These are phyloP conservation scores for Nasonovia ribisnigri DNA, from an alignment of 2,888 invertebrate genomes.

Conservation along the genomic window DNA sequence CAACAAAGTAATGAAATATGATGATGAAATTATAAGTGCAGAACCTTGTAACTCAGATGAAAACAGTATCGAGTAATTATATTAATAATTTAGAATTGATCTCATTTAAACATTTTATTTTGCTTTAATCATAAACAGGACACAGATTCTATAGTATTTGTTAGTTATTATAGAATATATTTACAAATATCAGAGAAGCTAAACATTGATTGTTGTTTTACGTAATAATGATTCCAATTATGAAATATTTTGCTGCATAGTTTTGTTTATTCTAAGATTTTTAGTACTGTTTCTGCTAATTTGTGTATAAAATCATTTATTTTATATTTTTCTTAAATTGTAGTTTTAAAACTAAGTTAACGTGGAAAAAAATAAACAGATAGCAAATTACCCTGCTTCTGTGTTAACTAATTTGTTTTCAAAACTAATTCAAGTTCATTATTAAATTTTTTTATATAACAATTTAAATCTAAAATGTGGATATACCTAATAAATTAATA, in stretches of 20 bases:
- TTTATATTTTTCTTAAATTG: background rate
- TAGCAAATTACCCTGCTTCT: too few species aligned
- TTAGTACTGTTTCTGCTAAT: background rate
- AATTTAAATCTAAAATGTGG: too few species aligned
- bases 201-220: background rate
- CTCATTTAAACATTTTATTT: background rate
- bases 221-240: background rate
- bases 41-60: background rate
- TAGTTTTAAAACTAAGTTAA: background rate
- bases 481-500: background rate
- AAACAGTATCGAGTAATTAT: background rate
- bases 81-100: background rate
- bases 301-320: background rate
- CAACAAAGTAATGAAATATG: background rate
- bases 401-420: too few species aligned
- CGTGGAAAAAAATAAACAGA: too few species aligned
- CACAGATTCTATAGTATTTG: background rate
- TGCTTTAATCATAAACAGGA: background rate
- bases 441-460: too few species aligned
- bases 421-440: too few species aligned
- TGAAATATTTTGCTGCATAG: background rate
- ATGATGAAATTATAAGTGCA: background rate
- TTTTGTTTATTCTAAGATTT: background rate
- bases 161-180: background rate
- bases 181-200: background rate